These are phyloP conservation scores for Mesocentrotus franciscanus DNA, from an alignment of 53 echinoderm and acorn worm species.

Conservation along the genomic window DNA sequence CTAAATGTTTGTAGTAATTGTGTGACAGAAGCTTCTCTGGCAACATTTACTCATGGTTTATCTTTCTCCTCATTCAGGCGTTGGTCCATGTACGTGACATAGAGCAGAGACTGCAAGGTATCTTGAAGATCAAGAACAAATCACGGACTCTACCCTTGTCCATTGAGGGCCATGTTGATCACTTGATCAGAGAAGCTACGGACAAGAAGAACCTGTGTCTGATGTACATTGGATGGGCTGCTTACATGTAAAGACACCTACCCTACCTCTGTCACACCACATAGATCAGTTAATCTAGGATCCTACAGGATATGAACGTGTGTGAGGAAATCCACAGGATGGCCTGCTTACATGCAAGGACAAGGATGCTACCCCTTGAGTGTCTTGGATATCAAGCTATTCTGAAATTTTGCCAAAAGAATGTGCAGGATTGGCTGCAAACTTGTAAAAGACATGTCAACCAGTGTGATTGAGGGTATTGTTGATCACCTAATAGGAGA, in stretches of 20 bases:
- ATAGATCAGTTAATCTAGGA: slow-evolving; percentile 50
- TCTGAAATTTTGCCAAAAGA: slow-evolving; percentile 10
- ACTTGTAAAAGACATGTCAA: slow-evolving; percentile 84
- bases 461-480: slow-evolving; percentile 25
- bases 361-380: not conserved
- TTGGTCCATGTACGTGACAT: slow-evolving; percentile 93
- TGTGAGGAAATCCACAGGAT: slow-evolving; percentile 90
- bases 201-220: slow-evolving; percentile 82
- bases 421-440: not conserved
- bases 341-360: slow-evolving; percentile 71
- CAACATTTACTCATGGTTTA: not conserved
- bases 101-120: slow-evolving; percentile 88
- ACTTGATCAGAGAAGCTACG: slow-evolving; percentile 95
- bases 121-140: slow-evolving; percentile 95
- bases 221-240: slow-evolving; percentile 99
- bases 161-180: slow-evolving; percentile 94
- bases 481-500: slow-evolving; percentile 90
- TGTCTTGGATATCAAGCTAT: slow-evolving; percentile 90
- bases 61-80: slow-evolving; percentile 70
- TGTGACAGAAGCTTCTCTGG: not conserved
- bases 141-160: slow-evolving; percentile 88
- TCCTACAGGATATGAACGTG: slow-evolving; percentile 87
- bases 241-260: slow-evolving; percentile 73
- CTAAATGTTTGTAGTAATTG: not conserved
- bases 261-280: not conserved